A percentile compares a stretch with the other conserved stretches of the same genome.
phyloP scores from a whole-genome alignment of 1,140 invertebrate genomes.

The Heliconius nattereri region DNA sequence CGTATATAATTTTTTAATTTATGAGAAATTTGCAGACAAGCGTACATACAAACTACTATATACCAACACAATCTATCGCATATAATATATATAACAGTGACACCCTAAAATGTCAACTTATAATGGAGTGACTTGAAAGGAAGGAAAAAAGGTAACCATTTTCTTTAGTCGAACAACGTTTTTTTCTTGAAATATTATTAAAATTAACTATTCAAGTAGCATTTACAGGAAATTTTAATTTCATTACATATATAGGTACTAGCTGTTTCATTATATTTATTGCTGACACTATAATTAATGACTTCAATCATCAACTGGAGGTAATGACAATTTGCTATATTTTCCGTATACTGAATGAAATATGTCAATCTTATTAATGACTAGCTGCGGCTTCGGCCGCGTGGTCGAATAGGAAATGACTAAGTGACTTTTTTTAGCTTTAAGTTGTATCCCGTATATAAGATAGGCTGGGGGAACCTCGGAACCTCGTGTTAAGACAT shows the following conservation, averaged over 20 bases:
- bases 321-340: background rate
- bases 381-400: too few species aligned
- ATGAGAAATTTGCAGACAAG: too few species aligned
- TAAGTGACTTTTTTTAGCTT: background rate
- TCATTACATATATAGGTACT: background rate
- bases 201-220: background rate
- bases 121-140: background rate
- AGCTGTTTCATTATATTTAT: background rate
- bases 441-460: background rate
- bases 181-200: background rate
- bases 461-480: background rate
- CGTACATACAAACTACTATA: too few species aligned
- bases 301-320: background rate
- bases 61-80: too few species aligned
- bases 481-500: background rate
- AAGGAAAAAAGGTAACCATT: background rate
- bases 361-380: too few species aligned
- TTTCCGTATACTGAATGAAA: too few species aligned
- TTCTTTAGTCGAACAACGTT: background rate
- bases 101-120: too few species aligned
- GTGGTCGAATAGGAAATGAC: background rate
- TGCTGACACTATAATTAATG: slow-evolving; percentile 12
- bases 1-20: too few species aligned
- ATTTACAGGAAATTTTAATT: background rate
- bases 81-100: too few species aligned